Evolutionary conservation across 2,113 vertebrate genomes (phyloP), one percentile per base, ranked within the genome.

Genomic region (Tragulus kanchil): DNA sequence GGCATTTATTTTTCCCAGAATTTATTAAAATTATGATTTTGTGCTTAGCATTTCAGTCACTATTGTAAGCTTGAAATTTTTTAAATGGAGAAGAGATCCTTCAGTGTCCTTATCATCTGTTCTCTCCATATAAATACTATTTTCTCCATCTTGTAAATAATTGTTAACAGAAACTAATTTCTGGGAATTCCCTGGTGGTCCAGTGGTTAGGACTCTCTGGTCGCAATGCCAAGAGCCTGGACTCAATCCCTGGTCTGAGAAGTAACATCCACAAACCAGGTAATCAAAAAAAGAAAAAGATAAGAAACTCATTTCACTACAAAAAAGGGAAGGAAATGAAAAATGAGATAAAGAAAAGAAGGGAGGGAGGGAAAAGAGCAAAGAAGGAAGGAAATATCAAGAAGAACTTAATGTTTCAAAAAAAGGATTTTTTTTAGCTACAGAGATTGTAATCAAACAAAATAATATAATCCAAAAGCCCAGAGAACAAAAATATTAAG

Each of bases 391-490:
- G 15, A 93, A 89, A 89, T 65, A 8, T 28, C 23, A 25, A 78
- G 42, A 90, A 36, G 73, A 25, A 85, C n/a, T 78, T 36, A 42
- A 31, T 16, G 45, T 88, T 94, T 82, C 36, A 61, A 75, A 21
- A 73, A 56, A 54, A 17, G 28, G 1, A 36, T 36, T 42, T 62
- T 69, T 86, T 82, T 82, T n/a, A 59, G 77, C 45, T 67, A 58
- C 52, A 96, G 42, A 93, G 78, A 73, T 54, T 8, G 64, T 82
- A 26, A 61, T 84, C 78, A 85, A 96, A 69, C 62, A 89, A 92
- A 88, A 75, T 65, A 64, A 82, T 75, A 65, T 48, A 88, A 88
- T 26, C 15, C 83, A 62, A 88, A 89, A 65, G 15, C 45, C 50
- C 11, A 75, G 23, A 92, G 28, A 64, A 77, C 65, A 95, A 69